Base-by-base conservation (phyloP, 1,140 invertebrate species). In the Argopecten irradians region DNA sequence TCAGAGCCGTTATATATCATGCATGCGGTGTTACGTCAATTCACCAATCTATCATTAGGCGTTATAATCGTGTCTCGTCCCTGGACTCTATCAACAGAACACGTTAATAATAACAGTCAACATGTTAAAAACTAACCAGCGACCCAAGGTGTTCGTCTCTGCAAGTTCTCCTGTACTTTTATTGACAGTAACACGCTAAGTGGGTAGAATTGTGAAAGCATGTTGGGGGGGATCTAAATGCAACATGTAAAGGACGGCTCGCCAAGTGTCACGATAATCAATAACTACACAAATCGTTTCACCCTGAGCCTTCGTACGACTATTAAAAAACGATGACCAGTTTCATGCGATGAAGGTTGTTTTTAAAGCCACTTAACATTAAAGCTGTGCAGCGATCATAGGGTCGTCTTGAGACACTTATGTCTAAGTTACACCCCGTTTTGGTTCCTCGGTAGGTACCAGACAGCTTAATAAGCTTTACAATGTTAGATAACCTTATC, bases 301-400 rank as follows among this genome's bases (percentile, higher is more conserved):
- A 1, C 22, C 55, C 2, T 22, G 28, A 71, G n/a, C 28, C 55
- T 28, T 71, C 55, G 8, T 71, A 5, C n/a, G n/a, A 71, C 55
- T n/a, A 71, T 71, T 71, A 28, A 71, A 71, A 16, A 28, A 28
- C 55, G 55, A 71, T 71, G 22, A n/a, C 55, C 55, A 28, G 8
- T 16, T 71, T 28, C 55, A 16, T n/a, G 5, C 28, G 55, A 71
- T 71, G 55, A 71, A 28, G 55, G n/a, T 28, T 71, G 55, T 71
- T 71, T 55, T 71, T 71, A 71, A n/a, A n/a, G 28, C 22, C 55
- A 71, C 55, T 71, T 71, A 71, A 71, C 55, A 71, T 71, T 71
- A 11, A 11, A 19, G 43, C n/a, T n/a, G 43, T 55, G 28, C 55
- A 1, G 55, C n/a, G n/a, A 28, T 22, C 55, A 71, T 1, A 16